Conservation (phyloP, 2,113 vertebrate species). For the Entomyzon cyanotis region DNA sequence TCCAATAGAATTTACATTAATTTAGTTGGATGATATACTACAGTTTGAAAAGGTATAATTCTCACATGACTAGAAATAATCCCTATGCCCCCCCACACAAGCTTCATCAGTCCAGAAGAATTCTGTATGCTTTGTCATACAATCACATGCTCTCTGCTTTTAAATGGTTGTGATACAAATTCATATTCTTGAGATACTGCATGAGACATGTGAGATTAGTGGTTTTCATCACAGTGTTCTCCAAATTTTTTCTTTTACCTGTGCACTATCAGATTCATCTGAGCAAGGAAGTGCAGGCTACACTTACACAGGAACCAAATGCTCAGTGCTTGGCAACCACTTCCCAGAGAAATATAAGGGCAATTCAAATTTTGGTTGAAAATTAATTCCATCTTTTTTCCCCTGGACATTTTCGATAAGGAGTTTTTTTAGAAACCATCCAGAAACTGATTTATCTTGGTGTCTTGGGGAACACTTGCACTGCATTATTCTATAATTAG, state of each 20-base stretch:
- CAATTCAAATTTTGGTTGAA: background rate
- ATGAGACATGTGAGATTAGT: background rate
- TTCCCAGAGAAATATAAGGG: background rate
- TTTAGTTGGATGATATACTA: background rate
- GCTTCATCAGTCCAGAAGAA: background rate
- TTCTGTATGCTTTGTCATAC: background rate
- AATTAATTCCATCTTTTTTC: background rate
- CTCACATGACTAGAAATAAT: background rate
- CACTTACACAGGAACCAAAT: background rate
- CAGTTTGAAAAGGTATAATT: background rate
- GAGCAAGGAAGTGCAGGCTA: background rate
- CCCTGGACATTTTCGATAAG: background rate
- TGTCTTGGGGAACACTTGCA: background rate
- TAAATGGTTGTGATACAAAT: background rate
- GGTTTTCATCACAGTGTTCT: background rate
- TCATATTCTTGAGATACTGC: background rate
- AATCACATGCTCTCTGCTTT: background rate
- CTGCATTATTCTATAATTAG: background rate
- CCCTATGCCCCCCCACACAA: accelerated
- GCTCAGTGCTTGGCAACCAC: background rate
- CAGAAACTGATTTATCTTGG: background rate
- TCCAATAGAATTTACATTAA: background rate
- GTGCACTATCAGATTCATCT: background rate
- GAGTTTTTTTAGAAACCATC: background rate
- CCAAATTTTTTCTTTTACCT: background rate